These are phyloP conservation scores for Cinclus cinclus DNA, from an alignment of 2,113 vertebrate species.

Conservation along the genomic window DNA sequence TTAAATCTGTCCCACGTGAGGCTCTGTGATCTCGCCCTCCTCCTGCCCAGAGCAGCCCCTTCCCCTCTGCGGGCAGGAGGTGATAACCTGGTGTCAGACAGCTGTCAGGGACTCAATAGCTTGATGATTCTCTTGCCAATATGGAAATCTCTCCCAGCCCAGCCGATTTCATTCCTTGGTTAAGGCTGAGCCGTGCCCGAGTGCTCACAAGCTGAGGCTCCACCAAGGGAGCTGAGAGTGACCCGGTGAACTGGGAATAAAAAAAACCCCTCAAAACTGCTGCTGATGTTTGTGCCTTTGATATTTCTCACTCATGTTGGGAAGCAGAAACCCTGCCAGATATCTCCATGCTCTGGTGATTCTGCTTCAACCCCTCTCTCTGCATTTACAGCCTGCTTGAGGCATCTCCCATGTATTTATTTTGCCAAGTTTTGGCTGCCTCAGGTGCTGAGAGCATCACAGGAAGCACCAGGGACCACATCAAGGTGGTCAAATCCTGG, in stretches of 20 bases:
- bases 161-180: not conserved
- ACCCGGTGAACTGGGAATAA: not conserved
- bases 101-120: not conserved
- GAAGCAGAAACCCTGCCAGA: not conserved
- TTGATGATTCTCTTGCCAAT: not conserved
- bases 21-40: not conserved
- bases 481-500: rapidly evolving
- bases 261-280: not conserved
- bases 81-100: not conserved
- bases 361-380: not conserved
- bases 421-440: not conserved
- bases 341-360: rapidly evolving
- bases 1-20: not conserved
- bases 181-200: not conserved
- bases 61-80: not conserved
- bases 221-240: not conserved
- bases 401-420: rapidly evolving
- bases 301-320: not conserved
- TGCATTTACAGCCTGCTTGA: not conserved
- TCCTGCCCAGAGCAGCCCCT: not conserved
- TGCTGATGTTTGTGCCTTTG: not conserved
- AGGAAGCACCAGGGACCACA: rapidly evolving
- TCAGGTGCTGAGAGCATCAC: rapidly evolving
- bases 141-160: not conserved
- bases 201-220: not conserved